A percentile compares a stretch with the other conserved stretches of the same genome.
Conservation (phyloP, 1,140 invertebrate genomes). For the Penaeus indicus region DNA sequence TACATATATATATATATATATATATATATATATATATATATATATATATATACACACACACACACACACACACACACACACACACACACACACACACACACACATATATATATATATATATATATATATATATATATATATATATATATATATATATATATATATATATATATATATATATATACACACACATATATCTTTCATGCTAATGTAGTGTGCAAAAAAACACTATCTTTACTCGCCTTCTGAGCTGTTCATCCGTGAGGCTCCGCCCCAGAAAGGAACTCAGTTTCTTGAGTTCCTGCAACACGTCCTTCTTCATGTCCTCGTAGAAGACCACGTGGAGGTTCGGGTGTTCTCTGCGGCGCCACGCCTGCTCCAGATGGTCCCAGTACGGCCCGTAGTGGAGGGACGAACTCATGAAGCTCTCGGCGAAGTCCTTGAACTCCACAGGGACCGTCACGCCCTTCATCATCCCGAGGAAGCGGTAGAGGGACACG, state of each 20-base stretch:
- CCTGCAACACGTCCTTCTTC: slow-evolving; percentile 2
- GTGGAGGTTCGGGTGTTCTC: slow-evolving; percentile 32
- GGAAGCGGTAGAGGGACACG: slow-evolving; percentile 10
- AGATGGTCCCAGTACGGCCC: slow-evolving; percentile 21
- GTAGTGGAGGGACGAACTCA: background rate
- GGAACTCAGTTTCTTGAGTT: background rate
- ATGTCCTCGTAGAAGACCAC: slow-evolving; percentile 50
- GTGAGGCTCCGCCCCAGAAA: background rate
- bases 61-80: no score
- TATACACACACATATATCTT: no score
- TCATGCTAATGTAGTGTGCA: no score
- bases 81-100: no score
- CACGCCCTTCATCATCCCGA: background rate
- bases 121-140: no score
- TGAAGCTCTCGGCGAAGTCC: background rate
- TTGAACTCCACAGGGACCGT: background rate
- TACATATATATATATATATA: no score
- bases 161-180: no score
- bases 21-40: no score
- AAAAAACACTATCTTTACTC: no score
- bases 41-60: no score
- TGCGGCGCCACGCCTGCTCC: slow-evolving; percentile 35
- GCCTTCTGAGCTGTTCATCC: background rate
- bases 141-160: no score
- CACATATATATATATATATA: no score